Evolutionary conservation across 2,888 invertebrate genomes (phyloP).

Genomic region (Trilocha varians): DNA sequence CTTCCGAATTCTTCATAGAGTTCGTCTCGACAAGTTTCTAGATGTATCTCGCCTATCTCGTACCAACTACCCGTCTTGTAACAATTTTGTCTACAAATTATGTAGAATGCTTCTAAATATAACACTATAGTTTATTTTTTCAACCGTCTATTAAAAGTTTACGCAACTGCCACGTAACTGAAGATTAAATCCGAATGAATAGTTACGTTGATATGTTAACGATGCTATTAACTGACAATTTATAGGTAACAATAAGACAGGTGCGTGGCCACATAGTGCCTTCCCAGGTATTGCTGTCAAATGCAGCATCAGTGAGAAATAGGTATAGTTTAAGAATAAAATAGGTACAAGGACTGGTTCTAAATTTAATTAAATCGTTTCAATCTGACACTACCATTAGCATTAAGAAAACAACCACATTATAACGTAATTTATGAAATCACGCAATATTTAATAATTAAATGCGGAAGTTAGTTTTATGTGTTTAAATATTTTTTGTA

Average conservation of each 20-base stretch:
- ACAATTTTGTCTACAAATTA: not conserved
- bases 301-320: slow-evolving; percentile 43
- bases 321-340: slow-evolving; percentile 43
- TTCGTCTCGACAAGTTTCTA: no score
- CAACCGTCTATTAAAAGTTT: not conserved
- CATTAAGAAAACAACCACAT: slow-evolving; percentile 1
- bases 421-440: not conserved
- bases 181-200: slow-evolving; percentile 39
- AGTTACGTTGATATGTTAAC: slow-evolving; percentile 35
- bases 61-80: not conserved
- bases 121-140: not conserved
- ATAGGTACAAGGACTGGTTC: slow-evolving; percentile 39
- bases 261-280: slow-evolving; percentile 25
- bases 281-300: slow-evolving; percentile 26
- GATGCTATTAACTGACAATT: slow-evolving; percentile 36
- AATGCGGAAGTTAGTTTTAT: not conserved
- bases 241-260: slow-evolving; percentile 38
- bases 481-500: not conserved
- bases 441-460: not conserved
- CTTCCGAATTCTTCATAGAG: no score
- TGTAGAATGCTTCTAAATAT: not conserved
- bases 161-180: slow-evolving; percentile 24
- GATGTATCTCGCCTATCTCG: not conserved
- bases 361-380: slow-evolving; percentile 46
- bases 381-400: not conserved